Percentiles rank a stretch among this genome's conserved stretches.
Evolutionary conservation across 2,797 vertebrate genomes (phyloP).

Genomic region (Phataginus tricuspis): DNA sequence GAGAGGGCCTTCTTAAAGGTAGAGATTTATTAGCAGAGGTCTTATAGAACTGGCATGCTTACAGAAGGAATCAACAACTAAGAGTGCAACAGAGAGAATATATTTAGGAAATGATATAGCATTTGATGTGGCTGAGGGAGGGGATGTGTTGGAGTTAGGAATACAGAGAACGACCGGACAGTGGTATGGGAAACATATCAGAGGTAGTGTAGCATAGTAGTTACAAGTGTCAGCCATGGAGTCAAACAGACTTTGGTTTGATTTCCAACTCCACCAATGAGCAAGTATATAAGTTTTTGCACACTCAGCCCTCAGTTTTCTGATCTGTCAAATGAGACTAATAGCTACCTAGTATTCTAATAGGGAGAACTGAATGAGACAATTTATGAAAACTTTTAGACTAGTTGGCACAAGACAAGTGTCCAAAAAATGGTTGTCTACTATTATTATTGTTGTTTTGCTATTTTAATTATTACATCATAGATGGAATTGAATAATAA

Average conservation of each 20-base stretch:
- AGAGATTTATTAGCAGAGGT: neutral
- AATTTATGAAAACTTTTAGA: neutral
- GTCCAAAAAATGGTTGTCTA: neutral
- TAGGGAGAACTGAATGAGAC: neutral
- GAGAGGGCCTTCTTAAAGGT: neutral
- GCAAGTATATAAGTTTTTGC: neutral
- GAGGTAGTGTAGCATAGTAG: rapidly evolving
- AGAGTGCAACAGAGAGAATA: neutral
- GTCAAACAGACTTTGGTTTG: neutral
- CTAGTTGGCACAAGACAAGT: neutral
- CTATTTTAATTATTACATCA: neutral
- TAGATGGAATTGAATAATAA: neutral
- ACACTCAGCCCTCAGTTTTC: neutral
- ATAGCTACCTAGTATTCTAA: neutral
- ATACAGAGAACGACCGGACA: neutral
- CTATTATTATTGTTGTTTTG: neutral
- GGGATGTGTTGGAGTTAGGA: too few relatives aligned
- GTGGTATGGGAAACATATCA: rapidly evolving
- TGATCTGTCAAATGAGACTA: neutral
- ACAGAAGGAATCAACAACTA: neutral
- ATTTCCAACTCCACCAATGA: neutral
- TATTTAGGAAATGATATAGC: neutral
- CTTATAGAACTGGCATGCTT: neutral
- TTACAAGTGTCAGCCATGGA: neutral
- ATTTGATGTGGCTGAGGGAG: neutral